Evolutionary conservation across 2,888 invertebrate genomes (phyloP).

Genomic region (Panzeria rudis): DNA sequence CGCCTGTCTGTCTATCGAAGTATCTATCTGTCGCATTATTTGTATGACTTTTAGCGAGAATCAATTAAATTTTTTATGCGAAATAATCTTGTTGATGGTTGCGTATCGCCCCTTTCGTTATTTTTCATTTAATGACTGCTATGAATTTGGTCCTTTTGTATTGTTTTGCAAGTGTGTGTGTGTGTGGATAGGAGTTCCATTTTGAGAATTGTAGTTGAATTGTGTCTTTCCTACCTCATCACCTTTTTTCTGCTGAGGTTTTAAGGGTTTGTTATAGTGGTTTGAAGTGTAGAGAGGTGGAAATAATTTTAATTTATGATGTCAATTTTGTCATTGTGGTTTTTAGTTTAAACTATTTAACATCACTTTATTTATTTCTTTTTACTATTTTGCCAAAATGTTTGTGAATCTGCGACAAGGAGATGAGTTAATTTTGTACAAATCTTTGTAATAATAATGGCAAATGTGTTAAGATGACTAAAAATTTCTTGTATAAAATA

Average conservation of each 20-base stretch:
- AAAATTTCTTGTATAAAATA: too few species aligned
- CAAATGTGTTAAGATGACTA: slow-evolving; percentile 11
- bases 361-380: background rate
- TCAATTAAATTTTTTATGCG: slow-evolving; percentile 82
- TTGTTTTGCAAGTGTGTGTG: background rate
- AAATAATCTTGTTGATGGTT: slow-evolving; percentile 83
- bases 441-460: slow-evolving; percentile 17
- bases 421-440: slow-evolving; percentile 64
- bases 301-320: slow-evolving; percentile 84
- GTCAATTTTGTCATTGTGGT: slow-evolving; percentile 76
- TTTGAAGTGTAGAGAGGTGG: slow-evolving; percentile 82
- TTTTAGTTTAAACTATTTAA: slow-evolving; percentile 31
- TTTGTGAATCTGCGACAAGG: slow-evolving; percentile 13
- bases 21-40: slow-evolving; percentile 72
- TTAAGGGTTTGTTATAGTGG: slow-evolving; percentile 65
- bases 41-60: slow-evolving; percentile 80
- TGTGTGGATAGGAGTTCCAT: slow-evolving; percentile 17
- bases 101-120: slow-evolving; percentile 80
- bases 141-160: slow-evolving; percentile 22
- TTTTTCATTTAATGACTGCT: slow-evolving; percentile 48
- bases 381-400: slow-evolving; percentile 29
- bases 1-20: slow-evolving; percentile 27
- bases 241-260: slow-evolving; percentile 60
- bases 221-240: slow-evolving; percentile 69
- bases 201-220: slow-evolving; percentile 21